Evolutionary conservation across 2,888 invertebrate genomes (phyloP), one percentile per base, ranked within the genome.

Genomic region (Mythimna lalbum): DNA sequence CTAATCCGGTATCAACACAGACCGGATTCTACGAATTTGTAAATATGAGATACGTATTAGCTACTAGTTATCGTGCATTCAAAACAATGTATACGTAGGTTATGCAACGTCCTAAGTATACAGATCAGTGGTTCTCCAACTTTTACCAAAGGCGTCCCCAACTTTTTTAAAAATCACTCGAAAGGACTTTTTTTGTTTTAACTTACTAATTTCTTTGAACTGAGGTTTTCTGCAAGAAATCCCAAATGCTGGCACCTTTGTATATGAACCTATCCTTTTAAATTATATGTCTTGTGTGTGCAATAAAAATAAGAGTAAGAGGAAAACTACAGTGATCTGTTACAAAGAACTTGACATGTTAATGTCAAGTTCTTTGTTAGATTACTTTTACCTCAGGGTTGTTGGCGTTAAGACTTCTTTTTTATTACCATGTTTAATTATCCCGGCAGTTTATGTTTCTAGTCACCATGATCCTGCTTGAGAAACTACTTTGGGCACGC

Each of bases 51-150:
- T 65, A 65, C 70, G 63, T 71, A 59, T 56, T 61, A 43, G 63
- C 64, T 36, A 53, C 59, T 71, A 59, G 59, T 69, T 71, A 62
- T n/a, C 53, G 55, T 47, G 53, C 47, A 50, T 65, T 74, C 68
- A 59, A 73, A 80, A 82, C 84, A 84, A 74, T 82, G 69, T 69
- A 61, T 61, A 57, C 61, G 43, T 57, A 47, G 23, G 21, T 57
- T 21, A 72, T 67, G 55, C 57, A 68, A 83, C 67, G 80, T 80
- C 73, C 73, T 68, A 66, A 52, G 9, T 66, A 5, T 47, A 43
- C 43, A 2, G 27, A 49, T 33, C 27, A n/a, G 1, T 47, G n/a
- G 12, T 17, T 49, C n/a, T 27, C 12, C 33, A 56, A n/a, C 33
- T 33, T 52, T 6, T 14, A n/a, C 12, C 5, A 12, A 5, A 33